A percentile compares a stretch with the other conserved stretches of the same genome.
Conservation (phyloP, 2,797 vertebrate genomes). For the Helicolenus hilgendorfi region DNA sequence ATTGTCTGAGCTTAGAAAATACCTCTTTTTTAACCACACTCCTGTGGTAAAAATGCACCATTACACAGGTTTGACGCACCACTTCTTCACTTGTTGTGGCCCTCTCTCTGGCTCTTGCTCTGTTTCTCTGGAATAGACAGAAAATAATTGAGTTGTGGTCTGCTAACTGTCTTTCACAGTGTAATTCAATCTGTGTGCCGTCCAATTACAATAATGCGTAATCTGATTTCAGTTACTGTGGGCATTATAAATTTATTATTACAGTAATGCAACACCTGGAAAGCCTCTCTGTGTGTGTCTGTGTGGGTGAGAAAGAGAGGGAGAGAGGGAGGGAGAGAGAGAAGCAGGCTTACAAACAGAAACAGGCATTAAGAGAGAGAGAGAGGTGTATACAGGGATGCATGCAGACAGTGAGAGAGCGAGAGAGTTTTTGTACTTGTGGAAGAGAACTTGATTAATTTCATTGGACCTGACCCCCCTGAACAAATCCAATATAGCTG, state of each 20-base stretch:
- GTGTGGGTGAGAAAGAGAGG: background rate
- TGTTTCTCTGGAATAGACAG: slow-evolving; percentile 2
- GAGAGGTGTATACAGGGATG: background rate
- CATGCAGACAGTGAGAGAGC: background rate
- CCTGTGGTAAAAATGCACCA: background rate
- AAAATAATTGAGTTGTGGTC: slow-evolving; percentile 36
- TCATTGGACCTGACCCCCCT: slow-evolving; percentile 57
- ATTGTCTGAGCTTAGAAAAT: background rate
- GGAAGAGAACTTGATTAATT: slow-evolving; percentile 74
- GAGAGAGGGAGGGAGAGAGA: background rate
- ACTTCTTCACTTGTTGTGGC: background rate
- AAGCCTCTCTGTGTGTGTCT: background rate
- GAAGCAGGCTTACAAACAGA: background rate
- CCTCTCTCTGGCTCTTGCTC: background rate
- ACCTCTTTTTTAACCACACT: background rate
- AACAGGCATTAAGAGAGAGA: background rate
- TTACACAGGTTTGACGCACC: background rate
- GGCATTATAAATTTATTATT: slow-evolving; percentile 56
- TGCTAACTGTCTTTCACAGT: slow-evolving; percentile 51
- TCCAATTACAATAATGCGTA: slow-evolving; percentile 63
- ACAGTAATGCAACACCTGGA: slow-evolving; percentile 62
- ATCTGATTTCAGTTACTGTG: slow-evolving; percentile 55
- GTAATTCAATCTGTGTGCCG: slow-evolving; percentile 52
- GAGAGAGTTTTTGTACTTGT: slow-evolving; percentile 52
- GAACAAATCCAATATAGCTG: slow-evolving; percentile 78